These are phyloP conservation scores for Pteromalus puparum DNA, from an alignment of 1,140 invertebrate genomes.

Conservation along the genomic window DNA sequence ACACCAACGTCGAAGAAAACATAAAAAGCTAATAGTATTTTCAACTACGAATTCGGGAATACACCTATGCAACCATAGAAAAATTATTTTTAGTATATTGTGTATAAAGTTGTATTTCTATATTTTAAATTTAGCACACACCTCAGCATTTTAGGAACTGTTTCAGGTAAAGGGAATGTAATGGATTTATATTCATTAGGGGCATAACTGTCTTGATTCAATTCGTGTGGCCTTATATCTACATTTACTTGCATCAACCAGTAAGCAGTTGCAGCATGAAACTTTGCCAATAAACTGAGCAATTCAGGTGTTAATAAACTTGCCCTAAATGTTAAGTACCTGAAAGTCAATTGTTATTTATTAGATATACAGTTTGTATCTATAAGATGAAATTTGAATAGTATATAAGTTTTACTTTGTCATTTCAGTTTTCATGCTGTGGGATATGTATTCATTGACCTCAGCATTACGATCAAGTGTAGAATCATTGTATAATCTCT, in stretches of 20 bases:
- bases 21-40: constrained; percentile 88
- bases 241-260: constrained; percentile 90
- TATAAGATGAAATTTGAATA: constrained; percentile 33
- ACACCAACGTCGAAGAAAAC: constrained; percentile 82
- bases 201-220: constrained; percentile 72
- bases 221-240: constrained; percentile 65
- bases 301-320: constrained; percentile 84
- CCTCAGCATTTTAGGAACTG: constrained; percentile 80
- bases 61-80: constrained; percentile 76
- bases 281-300: constrained; percentile 82
- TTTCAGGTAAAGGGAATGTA: constrained; percentile 81
- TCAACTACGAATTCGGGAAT: constrained; percentile 94
- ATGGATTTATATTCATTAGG: constrained; percentile 77
- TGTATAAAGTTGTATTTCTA: background rate
- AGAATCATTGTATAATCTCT: constrained; percentile 82
- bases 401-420: constrained; percentile 70
- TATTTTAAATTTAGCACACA: constrained; percentile 58
- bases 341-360: constrained; percentile 60
- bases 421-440: constrained; percentile 80
- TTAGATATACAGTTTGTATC: background rate
- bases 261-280: constrained; percentile 87
- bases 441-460: constrained; percentile 78
- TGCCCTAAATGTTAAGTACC: constrained; percentile 81
- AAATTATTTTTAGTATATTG: constrained; percentile 15
- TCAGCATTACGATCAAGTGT: constrained; percentile 75